A percentile compares a stretch with the other conserved stretches of the same genome.
phyloP scores from a whole-genome alignment of 2,113 vertebrate genomes.

The Bolborhynchus lineola region DNA sequence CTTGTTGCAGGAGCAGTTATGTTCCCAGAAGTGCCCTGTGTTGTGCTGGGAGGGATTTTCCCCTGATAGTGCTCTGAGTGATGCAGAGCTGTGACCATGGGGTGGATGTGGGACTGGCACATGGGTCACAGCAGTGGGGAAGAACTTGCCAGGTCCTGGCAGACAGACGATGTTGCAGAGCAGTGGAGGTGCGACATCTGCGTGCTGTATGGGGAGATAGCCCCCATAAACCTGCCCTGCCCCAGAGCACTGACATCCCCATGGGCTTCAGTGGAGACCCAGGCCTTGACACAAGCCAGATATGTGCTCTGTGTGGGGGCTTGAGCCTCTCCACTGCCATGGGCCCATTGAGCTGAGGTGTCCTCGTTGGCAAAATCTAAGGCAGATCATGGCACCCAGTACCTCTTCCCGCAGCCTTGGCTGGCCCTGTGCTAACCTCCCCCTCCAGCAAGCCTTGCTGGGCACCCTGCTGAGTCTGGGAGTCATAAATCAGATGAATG shows the following conservation, averaged over 20 bases:
- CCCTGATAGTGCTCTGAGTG: neutral
- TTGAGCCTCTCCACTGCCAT: neutral
- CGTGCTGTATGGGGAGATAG: neutral
- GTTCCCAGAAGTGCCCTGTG: neutral
- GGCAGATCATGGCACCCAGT: neutral
- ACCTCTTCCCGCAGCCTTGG: neutral
- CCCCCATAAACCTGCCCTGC: neutral
- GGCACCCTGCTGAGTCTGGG: rapidly evolving
- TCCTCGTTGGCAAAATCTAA: rapidly evolving
- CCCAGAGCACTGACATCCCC: too few species aligned
- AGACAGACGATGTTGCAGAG: neutral
- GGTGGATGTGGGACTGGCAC: neutral
- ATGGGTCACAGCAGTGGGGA: rapidly evolving
- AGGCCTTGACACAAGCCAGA: neutral
- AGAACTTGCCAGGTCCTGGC: neutral
- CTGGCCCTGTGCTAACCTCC: neutral
- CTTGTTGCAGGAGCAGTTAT: neutral
- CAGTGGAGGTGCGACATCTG: neutral
- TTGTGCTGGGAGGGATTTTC: neutral
- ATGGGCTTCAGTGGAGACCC: neutral
- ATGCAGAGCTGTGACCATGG: neutral
- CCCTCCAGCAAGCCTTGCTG: neutral
- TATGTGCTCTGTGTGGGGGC: rapidly evolving
- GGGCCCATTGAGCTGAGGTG: rapidly evolving
- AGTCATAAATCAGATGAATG: neutral